Evolutionary conservation across 2,888 invertebrate genomes (phyloP), one percentile per base, ranked within the genome.

Genomic region (Mesochorus sp.): DNA sequence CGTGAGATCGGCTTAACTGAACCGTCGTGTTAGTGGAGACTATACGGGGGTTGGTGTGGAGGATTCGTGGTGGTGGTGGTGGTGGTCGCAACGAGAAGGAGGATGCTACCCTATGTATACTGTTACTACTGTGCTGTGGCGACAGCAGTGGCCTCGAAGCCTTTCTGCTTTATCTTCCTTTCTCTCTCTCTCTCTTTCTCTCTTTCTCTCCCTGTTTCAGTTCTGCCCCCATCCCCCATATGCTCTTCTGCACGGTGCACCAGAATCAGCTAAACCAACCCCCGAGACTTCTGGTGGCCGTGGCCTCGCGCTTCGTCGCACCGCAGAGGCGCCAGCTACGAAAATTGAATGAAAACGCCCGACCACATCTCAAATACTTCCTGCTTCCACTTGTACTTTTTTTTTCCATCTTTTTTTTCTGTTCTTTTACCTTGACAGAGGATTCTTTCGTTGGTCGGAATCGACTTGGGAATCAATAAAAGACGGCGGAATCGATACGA

Each of bases 341-440:
- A 72, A 77, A 77, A 77, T 72, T 53, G 37, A 72, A 72, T 72
- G 61, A 72, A n/a, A 67, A 28, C 66, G 21, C 47, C 53, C 62
- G 28, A 14, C 47, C 66, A 14, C 31, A 26, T 34, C 42, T 34
- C n/a, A 6, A 51, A 59, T 39, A 37, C 71, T 66, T 74, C 39
- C 31, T 14, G 24, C 34, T 59, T 47, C 49, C 42, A 14, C 8
- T 55, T 34, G 5, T 37, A 42, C 12, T 21, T 8, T 21, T 53
- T 47, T n/a, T 39, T 42, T 17, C 28, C 17, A n/a, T 49, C 8
- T 31, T 14, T 24, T 47, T 57, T 10, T n/a, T 62, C n/a, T 19
- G 12, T 53, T 1, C 19, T 34, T 19, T 19, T 34, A 37, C 55
- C n/a, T n/a, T n/a, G n/a, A n/a, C n/a, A n/a, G n/a, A n/a, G n/a